phyloP scores from a whole-genome alignment of 1,140 invertebrate species.

The Whitmania pigra region DNA sequence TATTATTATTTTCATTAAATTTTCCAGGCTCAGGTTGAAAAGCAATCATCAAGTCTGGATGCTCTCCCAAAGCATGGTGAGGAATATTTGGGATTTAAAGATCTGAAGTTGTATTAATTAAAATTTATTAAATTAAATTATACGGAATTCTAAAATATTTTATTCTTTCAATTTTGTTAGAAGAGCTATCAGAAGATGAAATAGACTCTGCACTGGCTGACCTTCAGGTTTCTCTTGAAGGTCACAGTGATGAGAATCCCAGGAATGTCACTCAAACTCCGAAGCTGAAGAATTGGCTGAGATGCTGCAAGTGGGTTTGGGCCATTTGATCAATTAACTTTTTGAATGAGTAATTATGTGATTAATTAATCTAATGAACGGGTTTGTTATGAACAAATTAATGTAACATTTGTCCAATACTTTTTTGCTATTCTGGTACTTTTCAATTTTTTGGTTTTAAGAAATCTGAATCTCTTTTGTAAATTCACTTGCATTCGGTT shows the following conservation, averaged over 20 bases:
- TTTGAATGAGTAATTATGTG: too few relatives aligned
- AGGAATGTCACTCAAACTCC: conserved; percentile 4
- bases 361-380: not conserved
- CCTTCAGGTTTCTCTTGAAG: conserved; percentile 70
- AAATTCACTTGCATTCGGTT: too few relatives aligned
- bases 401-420: not conserved
- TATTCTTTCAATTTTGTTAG: conserved; percentile 39
- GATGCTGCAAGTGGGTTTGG: conserved; percentile 1
- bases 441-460: not conserved
- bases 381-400: not conserved
- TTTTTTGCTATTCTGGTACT: not conserved
- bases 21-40: not conserved
- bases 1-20: too few relatives aligned
- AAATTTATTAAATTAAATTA: too few relatives aligned
- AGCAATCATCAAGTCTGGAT: not conserved
- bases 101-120: not conserved
- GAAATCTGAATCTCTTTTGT: not conserved
- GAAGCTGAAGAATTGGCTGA: not conserved
- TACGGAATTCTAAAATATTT: conserved; percentile 37
- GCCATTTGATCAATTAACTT: not conserved
- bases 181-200: conserved; percentile 51
- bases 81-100: not conserved
- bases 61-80: not conserved
- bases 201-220: conserved; percentile 85
- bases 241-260: conserved; percentile 30